phyloP scores from a whole-genome alignment of 2,797 vertebrate species.

The Coccyzus lansbergi region DNA sequence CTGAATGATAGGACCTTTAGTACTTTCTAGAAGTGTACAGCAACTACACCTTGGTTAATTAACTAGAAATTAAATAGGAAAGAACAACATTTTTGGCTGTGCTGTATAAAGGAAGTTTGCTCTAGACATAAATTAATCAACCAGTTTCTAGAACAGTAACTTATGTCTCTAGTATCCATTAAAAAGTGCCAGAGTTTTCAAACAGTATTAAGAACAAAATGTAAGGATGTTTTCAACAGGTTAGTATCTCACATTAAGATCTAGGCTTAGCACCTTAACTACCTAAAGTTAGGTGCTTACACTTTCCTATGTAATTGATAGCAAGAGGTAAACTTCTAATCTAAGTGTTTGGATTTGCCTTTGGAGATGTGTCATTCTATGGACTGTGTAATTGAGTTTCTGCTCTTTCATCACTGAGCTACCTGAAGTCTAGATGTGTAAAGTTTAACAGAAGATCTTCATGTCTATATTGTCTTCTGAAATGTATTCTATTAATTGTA shows the following conservation, averaged over 20 bases:
- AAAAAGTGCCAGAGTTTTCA: not conserved
- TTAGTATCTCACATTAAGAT: not conserved
- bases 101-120: conserved; percentile 30
- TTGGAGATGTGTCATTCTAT: accelerated
- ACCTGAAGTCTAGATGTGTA: not conserved
- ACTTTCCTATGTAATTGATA: not conserved
- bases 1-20: not conserved
- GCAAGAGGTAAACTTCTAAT: not conserved
- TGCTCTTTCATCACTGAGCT: not conserved
- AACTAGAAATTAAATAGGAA: conserved; percentile 62
- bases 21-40: conserved; percentile 20
- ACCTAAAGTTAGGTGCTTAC: not conserved
- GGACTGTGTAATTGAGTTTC: not conserved
- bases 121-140: conserved; percentile 60
- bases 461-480: not conserved
- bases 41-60: conserved; percentile 54
- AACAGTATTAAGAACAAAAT: not conserved
- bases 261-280: not conserved
- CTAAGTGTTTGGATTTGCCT: not conserved
- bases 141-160: conserved; percentile 45
- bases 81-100: conserved; percentile 20
- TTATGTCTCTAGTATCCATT: not conserved
- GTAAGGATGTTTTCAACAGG: not conserved
- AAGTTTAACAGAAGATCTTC: not conserved
- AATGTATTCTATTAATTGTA: not conserved